Percentiles rank a stretch among this genome's conserved stretches.
phyloP scores from a whole-genome alignment of 2,113 vertebrate genomes.

The Pycnonotus jocosus region DNA sequence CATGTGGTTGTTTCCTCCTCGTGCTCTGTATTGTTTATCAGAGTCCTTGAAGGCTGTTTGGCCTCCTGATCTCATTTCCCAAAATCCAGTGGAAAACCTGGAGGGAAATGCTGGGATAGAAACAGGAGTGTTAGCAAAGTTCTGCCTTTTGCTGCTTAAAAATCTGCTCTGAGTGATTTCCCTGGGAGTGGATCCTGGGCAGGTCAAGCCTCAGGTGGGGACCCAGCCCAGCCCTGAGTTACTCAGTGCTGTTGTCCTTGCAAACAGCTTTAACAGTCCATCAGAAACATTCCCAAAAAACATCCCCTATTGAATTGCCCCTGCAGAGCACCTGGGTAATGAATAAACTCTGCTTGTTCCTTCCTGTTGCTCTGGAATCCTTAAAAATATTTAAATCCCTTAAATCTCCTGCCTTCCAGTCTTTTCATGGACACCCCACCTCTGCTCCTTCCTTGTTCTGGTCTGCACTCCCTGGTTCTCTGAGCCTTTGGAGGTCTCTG shows the following conservation, averaged over 20 bases:
- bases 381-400: neutral
- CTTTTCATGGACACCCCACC: neutral
- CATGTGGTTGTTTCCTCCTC: neutral
- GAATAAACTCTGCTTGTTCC: neutral
- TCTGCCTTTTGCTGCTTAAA: neutral
- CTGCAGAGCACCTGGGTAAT: neutral
- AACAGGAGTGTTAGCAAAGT: neutral
- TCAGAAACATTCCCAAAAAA: neutral
- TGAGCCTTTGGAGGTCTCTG: neutral
- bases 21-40: rapidly evolving
- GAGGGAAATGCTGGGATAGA: neutral
- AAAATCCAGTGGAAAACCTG: neutral
- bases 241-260: neutral
- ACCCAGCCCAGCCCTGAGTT: neutral
- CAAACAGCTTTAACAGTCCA: neutral
- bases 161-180: neutral
- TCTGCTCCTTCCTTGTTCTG: neutral
- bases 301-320: neutral
- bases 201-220: neutral
- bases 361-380: neutral
- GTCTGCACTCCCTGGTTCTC: neutral
- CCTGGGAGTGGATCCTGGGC: neutral
- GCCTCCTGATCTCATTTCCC: neutral
- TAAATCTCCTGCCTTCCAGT: neutral
- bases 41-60: neutral